Evolutionary conservation across 2,888 invertebrate genomes (phyloP), one percentile per base, ranked within the genome.

Genomic region (Cryptophagus acutangulus): DNA sequence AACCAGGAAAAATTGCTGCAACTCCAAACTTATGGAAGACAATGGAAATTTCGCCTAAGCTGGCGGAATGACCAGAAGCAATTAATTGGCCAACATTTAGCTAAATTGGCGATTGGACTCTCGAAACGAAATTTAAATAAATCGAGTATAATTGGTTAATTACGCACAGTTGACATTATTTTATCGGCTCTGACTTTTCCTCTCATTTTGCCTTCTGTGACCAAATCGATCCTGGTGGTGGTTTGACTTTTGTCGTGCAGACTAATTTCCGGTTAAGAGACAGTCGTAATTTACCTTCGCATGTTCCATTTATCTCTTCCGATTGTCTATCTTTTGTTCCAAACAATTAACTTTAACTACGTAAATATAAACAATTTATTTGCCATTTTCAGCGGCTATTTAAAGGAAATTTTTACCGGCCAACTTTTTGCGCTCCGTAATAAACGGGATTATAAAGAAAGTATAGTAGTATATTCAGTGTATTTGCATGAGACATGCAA

Each of bases 191-290:
- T 4, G 26, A 16, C 12, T 44, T 42, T 45, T 47, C 42, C 41
- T 40, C 40, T 41, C 42, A 31, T 37, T 39, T 40, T 41, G 34
- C 24, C n/a, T n/a, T 20, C 15, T 5, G 15, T 42, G 48, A 46
- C 46, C 45, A 43, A 49, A 51, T 52, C 50, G 50, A 51, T 52
- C 47, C n/a, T 8, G 6, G 17, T 13, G 31, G 58, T 46, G 58
- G 62, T 60, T 59, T 55, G 61, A 62, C 60, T 62, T 61, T 59
- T 58, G 60, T 59, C 58, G 52, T 59, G 51, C 54, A 49, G 55
- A 61, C 62, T 63, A 63, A 64, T 64, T 64, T 63, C 63, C 63
- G 59, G 59, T 55, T 59, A 56, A 56, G 53, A 58, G 58, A 57
- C 55, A 54, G 54, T 52, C 54, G 62, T 62, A 63, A 62, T 63